Evolutionary conservation across 2,797 vertebrate species (phyloP), one percentile per base, ranked within the genome.

Genomic region (Sebastes diaconus): DNA sequence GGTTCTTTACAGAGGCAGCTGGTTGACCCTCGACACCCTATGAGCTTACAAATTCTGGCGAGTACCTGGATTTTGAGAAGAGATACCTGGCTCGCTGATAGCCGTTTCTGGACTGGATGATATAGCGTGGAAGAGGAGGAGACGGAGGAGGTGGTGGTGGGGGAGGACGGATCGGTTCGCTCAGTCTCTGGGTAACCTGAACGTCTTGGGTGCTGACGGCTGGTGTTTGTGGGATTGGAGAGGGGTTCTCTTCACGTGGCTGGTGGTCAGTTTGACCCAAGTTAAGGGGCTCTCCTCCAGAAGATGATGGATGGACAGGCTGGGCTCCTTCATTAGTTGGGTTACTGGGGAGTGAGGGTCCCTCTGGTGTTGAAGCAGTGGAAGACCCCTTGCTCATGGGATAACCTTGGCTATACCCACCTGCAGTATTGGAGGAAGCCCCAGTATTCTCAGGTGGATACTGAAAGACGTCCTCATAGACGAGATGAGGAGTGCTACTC

Each of bases 391-490:
- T 1, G 32, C 34, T 27, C 9, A 29, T 3, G n/a, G 61, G 3
- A 10, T 20, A 4, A 18, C 3, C 11, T 10, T 18, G 4, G 13
- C 4, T 4, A 3, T 66, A 30, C 4, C 11, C 25, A 12, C n/a
- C 57, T 29, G 29, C 46, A 20, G 14, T 1, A 39, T 12, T 36
- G 3, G 50, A 8, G 8, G 25, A 10, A 10, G 29, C 2, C 14
- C 4, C 12, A 4, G 10, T 1, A 3, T 3, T 34, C 12, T 34
- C 3, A n/a, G 52, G 27, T 12, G 52, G 65, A 60, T 80, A 75
- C 1, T 67, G 10, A 64, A 85, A 90, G 6, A 86, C 4, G 0
- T 83, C 24, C 29, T 89, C 81, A 42, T 36, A 83, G 63, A 79
- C 22, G 4, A 80, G 59, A 29, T 16, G 50, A 5, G 27, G 55